A percentile compares a stretch with the other conserved stretches of the same genome.
Evolutionary conservation across 2,888 invertebrate genomes (phyloP).

Genomic region (Endotricha flammealis): DNA sequence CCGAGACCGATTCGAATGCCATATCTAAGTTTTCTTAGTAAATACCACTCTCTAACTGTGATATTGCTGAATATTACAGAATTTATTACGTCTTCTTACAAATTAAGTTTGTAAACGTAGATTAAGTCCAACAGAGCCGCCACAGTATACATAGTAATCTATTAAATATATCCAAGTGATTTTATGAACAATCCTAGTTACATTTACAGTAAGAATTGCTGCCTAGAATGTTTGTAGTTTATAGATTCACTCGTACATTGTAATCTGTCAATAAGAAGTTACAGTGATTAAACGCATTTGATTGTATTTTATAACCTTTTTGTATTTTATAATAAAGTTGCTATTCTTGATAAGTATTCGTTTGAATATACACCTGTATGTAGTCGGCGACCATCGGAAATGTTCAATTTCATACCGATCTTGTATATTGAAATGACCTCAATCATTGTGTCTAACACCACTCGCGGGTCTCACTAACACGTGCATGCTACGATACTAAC

Average conservation of each 20-base stretch:
- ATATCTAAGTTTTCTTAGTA: neutral
- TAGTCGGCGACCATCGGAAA: neutral
- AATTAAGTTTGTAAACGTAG: neutral
- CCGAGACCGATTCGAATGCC: too few species aligned
- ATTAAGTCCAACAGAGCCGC: slow-evolving; percentile 12
- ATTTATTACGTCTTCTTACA: neutral
- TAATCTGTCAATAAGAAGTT: slow-evolving; percentile 56
- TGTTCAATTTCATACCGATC: slow-evolving; percentile 3
- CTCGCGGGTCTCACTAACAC: neutral
- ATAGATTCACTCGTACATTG: slow-evolving; percentile 36
- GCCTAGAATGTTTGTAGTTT: slow-evolving; percentile 53
- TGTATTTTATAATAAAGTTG: slow-evolving; percentile 76
- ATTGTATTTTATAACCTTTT: slow-evolving; percentile 78
- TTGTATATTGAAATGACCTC: neutral
- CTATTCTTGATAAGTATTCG: slow-evolving; percentile 66
- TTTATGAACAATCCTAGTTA: slow-evolving; percentile 41
- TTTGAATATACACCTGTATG: slow-evolving; percentile 27
- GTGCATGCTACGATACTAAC: slow-evolving; percentile 10
- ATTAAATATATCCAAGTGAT: slow-evolving; percentile 34
- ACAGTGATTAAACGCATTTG: slow-evolving; percentile 75
- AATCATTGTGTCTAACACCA: neutral
- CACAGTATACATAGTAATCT: slow-evolving; percentile 17
- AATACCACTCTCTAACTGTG: slow-evolving; percentile 17
- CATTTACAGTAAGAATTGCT: slow-evolving; percentile 41
- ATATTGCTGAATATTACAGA: slow-evolving; percentile 9